A percentile compares a stretch with the other conserved stretches of the same genome.
Evolutionary conservation across 1,140 invertebrate genomes (phyloP).

Genomic region (Paralvinella palmiformis): DNA sequence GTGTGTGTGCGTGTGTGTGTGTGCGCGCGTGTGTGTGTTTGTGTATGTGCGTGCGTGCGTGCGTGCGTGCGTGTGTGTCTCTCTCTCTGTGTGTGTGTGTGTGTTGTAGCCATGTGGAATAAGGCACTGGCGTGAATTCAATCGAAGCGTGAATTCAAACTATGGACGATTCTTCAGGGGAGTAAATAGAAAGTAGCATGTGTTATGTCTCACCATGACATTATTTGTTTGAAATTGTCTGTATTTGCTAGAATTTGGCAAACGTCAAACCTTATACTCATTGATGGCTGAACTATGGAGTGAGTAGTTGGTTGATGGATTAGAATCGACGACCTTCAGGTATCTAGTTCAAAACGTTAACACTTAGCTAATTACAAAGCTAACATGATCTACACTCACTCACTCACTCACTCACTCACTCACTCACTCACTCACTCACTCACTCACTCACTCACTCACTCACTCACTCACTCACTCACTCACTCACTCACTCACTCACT

Average conservation of each 20-base stretch:
- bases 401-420: constrained; percentile 7
- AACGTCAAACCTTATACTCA: no score
- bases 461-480: constrained; percentile 15
- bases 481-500: constrained; percentile 12
- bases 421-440: constrained; percentile 9
- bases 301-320: background rate
- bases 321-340: background rate
- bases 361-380: background rate
- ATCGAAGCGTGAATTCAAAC: no score
- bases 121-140: no score
- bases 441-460: constrained; percentile 9
- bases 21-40: no score
- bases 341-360: background rate
- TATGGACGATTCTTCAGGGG: no score
- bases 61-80: no score
- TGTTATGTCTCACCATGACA: background rate
- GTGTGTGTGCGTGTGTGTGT: background rate
- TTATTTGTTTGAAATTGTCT: background rate
- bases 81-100: no score
- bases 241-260: no score
- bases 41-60: no score
- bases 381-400: background rate
- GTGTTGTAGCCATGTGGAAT: no score
- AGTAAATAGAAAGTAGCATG: no score
- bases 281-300: no score